Evolutionary conservation across 1,140 invertebrate species (phyloP).

Genomic region (Bombyx mandarina): DNA sequence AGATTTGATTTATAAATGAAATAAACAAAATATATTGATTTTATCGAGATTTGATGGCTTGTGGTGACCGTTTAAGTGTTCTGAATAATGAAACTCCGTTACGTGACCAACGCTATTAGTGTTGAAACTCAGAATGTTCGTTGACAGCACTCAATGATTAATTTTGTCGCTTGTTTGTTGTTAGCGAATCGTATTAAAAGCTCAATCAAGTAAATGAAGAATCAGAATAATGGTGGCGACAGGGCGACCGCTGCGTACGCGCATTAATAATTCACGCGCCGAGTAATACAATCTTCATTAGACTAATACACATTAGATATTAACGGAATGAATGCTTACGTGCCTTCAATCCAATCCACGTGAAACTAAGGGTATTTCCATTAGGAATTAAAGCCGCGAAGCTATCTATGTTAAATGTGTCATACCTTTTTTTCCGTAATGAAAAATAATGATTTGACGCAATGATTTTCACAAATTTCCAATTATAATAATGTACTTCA

Average conservation of each 20-base stretch:
- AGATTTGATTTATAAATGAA: no score
- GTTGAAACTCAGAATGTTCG: constrained; percentile 31
- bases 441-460: constrained; percentile 25
- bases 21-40: no score
- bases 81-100: constrained; percentile 1
- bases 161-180: constrained; percentile 47
- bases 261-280: constrained; percentile 66
- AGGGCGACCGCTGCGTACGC: constrained; percentile 55
- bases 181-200: constrained; percentile 67
- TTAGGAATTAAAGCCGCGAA: constrained; percentile 20
- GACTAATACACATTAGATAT: constrained; percentile 57
- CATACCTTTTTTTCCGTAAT: constrained; percentile 20
- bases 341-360: constrained; percentile 19
- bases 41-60: no score
- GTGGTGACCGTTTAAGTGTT: no score
- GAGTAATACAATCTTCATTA: constrained; percentile 69
- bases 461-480: constrained; percentile 56
- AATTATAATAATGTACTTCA: constrained; percentile 46
- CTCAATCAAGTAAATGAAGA: constrained; percentile 70
- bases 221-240: constrained; percentile 64
- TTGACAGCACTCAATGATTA: constrained; percentile 64
- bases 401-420: constrained; percentile 4
- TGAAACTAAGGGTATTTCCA: constrained; percentile 19
- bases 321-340: constrained; percentile 28
- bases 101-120: constrained; percentile 44